These are phyloP conservation scores for Cephus pulcher DNA, from an alignment of 2,888 invertebrate species.

Conservation along the genomic window DNA sequence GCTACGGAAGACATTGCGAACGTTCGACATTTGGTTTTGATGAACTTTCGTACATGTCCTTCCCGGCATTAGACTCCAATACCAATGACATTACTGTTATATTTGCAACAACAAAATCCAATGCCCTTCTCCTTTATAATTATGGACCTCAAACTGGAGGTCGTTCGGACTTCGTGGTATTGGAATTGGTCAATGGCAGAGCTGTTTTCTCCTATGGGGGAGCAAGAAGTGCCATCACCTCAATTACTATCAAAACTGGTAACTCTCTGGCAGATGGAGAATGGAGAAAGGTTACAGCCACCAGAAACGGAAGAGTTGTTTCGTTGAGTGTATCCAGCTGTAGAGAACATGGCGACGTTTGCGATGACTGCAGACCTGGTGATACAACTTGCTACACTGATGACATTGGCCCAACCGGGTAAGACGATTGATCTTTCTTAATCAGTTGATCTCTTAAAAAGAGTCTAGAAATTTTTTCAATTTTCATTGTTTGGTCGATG, in stretches of 20 bases:
- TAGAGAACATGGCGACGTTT: conserved; percentile 86
- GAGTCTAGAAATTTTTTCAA: not conserved
- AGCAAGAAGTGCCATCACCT: conserved; percentile 87
- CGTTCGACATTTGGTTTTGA: conserved; percentile 90
- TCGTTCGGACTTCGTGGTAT: conserved; percentile 91
- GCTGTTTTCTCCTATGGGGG: conserved; percentile 92
- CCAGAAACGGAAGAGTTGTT: conserved; percentile 88
- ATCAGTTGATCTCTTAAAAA: not conserved
- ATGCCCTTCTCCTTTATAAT: conserved; percentile 91
- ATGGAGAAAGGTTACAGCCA: conserved; percentile 94
- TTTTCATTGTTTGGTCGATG: not conserved
- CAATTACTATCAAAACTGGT: conserved; percentile 76
- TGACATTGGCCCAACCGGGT: conserved; percentile 90
- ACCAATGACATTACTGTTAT: conserved; percentile 92
- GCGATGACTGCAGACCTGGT: conserved; percentile 87
- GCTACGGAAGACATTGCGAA: conserved; percentile 92
- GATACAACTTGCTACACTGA: conserved; percentile 86
- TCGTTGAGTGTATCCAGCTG: conserved; percentile 86
- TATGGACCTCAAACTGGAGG: conserved; percentile 90
- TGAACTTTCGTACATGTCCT: conserved; percentile 90
- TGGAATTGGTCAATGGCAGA: conserved; percentile 87
- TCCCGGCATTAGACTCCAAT: conserved; percentile 85
- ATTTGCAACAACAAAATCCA: conserved; percentile 89
- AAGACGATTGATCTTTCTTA: conserved; percentile 41
- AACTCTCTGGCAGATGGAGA: conserved; percentile 82